Evolutionary conservation across 1,140 invertebrate genomes (phyloP).

Genomic region (Pseudomyrmex gracilis): DNA sequence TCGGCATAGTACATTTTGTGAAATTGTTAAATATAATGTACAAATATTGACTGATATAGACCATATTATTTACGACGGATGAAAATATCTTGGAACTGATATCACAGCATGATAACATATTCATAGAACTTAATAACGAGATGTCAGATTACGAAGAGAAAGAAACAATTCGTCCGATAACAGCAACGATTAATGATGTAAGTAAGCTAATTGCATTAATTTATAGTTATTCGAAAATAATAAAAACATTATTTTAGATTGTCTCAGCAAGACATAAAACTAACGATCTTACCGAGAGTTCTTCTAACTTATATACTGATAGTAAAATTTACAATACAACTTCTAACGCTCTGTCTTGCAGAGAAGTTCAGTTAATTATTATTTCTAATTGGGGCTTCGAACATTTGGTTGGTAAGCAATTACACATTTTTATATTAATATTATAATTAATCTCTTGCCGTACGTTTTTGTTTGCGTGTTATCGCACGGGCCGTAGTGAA

Average conservation of each 20-base stretch:
- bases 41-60: constrained; percentile 86
- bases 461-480: no score
- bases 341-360: constrained; percentile 77
- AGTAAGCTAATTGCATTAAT: constrained; percentile 29
- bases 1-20: background rate
- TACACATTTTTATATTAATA: background rate
- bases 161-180: constrained; percentile 86
- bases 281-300: constrained; percentile 37
- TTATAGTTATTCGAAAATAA: background rate
- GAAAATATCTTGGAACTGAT: constrained; percentile 91
- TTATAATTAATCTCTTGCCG: no score
- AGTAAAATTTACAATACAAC: constrained; percentile 76
- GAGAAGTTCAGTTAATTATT: constrained; percentile 85
- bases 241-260: constrained; percentile 43
- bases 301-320: constrained; percentile 12
- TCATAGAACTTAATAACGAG: constrained; percentile 85
- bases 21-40: constrained; percentile 31
- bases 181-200: constrained; percentile 82
- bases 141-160: constrained; percentile 61
- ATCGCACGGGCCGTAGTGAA: no score
- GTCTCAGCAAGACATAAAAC: constrained; percentile 44
- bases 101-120: constrained; percentile 89
- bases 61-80: constrained; percentile 93
- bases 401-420: constrained; percentile 84
- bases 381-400: constrained; percentile 88